Base-by-base conservation (phyloP, 35 echinoderm and acorn worm species). In the Acanthaster planci region DNA sequence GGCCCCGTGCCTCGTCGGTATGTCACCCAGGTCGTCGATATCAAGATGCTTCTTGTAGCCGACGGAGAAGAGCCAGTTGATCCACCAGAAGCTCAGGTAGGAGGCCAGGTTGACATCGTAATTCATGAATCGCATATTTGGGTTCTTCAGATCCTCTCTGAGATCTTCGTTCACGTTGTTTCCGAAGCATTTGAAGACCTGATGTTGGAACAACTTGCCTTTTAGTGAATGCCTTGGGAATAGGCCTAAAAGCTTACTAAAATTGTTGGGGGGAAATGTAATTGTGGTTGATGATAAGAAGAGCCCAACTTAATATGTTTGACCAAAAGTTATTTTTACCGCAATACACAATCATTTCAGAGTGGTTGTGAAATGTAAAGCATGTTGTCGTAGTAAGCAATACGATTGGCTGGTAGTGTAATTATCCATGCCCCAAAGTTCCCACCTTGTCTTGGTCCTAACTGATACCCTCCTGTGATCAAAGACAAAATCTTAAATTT, bases 31-130 rank as follows among this genome's bases (percentile, higher is more conserved):
- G 78, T 97, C 94, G 3, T 89, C 87, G 30, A 92, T 50, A 35
- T 97, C 86, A 1, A 97, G 53, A 4, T 90, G 85, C 47, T 84
- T 78, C 52, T 92, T 89, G 67, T 89, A 97, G 17, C 94, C 94
- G 12, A 92, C 64, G 1, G 42, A 32, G 31, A 97, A 92, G 14
- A 97, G 56, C 94, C 94, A 97, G 78, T 97, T 97, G 37, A 97
- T 36, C 94, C 94, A 97, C 86, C 90, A 89, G 56, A 85, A 92
- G 23, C 78, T 44, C 1, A 87, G 38, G 0, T 86, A 89, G 23
- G 94, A 92, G 3, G 86, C 53, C 8, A 97, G 42, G 59, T 92
- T 92, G 5, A 87, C 84, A 37, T 97, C 86, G 38, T 37, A 51
- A 37, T 97, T 82, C 47, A 92, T 79, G 79, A 81, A 97, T n/a